phyloP scores from a whole-genome alignment of 1,140 invertebrate genomes.

The Danaus plexippus region DNA sequence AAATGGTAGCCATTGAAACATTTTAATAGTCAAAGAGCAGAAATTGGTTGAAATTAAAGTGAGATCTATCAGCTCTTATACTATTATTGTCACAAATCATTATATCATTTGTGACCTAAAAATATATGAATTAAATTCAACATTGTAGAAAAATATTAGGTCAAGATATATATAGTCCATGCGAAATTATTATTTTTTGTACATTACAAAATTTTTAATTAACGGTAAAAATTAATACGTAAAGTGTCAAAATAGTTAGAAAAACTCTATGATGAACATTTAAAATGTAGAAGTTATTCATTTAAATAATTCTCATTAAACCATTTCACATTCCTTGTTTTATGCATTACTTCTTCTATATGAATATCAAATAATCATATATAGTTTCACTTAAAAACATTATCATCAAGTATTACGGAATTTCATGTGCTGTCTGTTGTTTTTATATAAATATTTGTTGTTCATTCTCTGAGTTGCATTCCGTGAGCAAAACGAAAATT shows the following conservation, averaged over 20 bases:
- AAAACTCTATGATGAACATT: slow-evolving; percentile 3
- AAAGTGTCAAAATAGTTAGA: slow-evolving; percentile 20
- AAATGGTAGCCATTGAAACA: slow-evolving; percentile 28
- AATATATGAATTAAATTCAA: slow-evolving; percentile 32
- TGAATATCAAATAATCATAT: too few species aligned
- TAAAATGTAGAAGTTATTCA: too few species aligned
- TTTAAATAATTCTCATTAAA: too few species aligned
- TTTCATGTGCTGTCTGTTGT: too few species aligned
- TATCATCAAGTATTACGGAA: too few species aligned
- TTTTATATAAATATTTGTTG: too few species aligned
- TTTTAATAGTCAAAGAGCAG: slow-evolving; percentile 22
- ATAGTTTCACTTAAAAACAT: too few species aligned
- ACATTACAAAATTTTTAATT: slow-evolving; percentile 33
- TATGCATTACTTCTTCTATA: too few species aligned
- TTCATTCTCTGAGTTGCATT: too few species aligned
- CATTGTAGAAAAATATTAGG: slow-evolving; percentile 24
- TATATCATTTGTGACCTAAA: slow-evolving; percentile 22
- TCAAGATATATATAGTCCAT: slow-evolving; percentile 17
- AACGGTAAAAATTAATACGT: slow-evolving; percentile 28
- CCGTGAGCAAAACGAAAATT: too few species aligned
- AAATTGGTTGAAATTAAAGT: background rate
- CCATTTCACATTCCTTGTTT: too few species aligned
- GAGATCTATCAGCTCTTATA: slow-evolving; percentile 13
- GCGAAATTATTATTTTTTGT: slow-evolving; percentile 44
- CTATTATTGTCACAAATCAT: slow-evolving; percentile 16